These are phyloP conservation scores for Pararge aegeria DNA, from an alignment of 1,140 invertebrate species.

Conservation along the genomic window DNA sequence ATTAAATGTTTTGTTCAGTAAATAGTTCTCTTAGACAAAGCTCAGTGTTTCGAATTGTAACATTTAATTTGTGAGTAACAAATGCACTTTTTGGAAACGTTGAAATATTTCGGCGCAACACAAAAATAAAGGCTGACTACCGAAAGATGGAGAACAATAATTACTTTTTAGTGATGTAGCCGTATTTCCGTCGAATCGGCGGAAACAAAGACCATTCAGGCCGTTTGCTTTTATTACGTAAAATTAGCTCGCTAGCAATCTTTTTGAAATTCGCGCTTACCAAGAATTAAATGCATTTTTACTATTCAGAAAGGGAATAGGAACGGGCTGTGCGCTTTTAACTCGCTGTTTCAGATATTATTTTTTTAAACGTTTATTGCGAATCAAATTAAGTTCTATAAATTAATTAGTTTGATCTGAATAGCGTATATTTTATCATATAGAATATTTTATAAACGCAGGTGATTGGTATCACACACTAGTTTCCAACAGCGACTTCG, in stretches of 20 bases:
- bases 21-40: too few relatives aligned
- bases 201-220: constrained; percentile 22
- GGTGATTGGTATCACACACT: too few relatives aligned
- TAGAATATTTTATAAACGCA: too few relatives aligned
- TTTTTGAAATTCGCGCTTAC: constrained; percentile 24
- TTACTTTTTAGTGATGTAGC: constrained; percentile 11
- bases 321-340: constrained; percentile 3
- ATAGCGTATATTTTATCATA: neutral
- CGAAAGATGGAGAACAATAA: constrained; percentile 2
- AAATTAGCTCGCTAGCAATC: constrained; percentile 29
- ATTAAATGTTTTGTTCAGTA: too few relatives aligned
- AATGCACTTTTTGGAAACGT: neutral
- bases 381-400: neutral
- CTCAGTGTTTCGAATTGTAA: neutral
- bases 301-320: constrained; percentile 20
- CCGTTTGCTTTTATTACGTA: constrained; percentile 25
- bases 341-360: constrained; percentile 4
- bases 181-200: constrained; percentile 2
- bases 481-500: too few relatives aligned
- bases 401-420: neutral
- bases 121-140: neutral
- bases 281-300: constrained; percentile 26
- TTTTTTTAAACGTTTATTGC: neutral
- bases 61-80: neutral
- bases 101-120: neutral